Conservation (phyloP, 64 coral and sea anemone genomes). For the Acropora yongei region DNA sequence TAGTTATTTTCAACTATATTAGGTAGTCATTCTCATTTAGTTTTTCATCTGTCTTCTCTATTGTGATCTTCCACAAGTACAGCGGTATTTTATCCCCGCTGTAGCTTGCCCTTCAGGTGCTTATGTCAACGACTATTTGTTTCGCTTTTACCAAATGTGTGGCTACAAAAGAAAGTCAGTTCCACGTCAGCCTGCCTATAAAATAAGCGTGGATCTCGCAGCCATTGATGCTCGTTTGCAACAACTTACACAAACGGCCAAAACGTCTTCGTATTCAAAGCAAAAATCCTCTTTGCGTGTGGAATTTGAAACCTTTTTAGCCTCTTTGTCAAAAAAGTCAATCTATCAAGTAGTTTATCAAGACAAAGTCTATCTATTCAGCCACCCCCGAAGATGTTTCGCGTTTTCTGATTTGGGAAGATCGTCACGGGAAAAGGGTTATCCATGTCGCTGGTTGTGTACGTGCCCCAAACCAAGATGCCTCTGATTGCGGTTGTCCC, state of each 20-base stretch:
- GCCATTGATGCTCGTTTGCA: conserved; percentile 11
- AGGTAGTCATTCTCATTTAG: not conserved
- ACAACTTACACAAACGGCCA: not conserved
- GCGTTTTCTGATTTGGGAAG: conserved; percentile 15
- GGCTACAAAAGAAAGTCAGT: conserved; percentile 43
- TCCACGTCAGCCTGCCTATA: not conserved
- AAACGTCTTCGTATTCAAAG: not conserved
- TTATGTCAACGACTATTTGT: conserved; percentile 53
- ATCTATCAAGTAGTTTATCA: no score
- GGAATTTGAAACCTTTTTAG: no score
- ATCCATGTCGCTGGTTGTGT: conserved; percentile 9
- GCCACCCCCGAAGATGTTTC: conserved; percentile 15
- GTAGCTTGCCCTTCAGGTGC: conserved; percentile 48
- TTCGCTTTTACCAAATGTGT: conserved; percentile 71
- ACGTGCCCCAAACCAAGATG: not conserved
- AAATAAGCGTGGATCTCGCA: not conserved
- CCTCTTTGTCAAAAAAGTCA: no score
- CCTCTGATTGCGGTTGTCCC: conserved; percentile 19
- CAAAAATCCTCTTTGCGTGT: no score
- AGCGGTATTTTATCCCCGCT: conserved; percentile 49
- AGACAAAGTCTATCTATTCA: not conserved
- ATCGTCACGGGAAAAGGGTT: conserved; percentile 7
- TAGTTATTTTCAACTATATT: conserved; percentile 11
- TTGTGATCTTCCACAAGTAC: conserved; percentile 29
- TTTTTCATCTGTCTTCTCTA: not conserved